Evolutionary conservation across 1,140 invertebrate genomes (phyloP), one percentile per base, ranked within the genome.

Genomic region (Teleopsis dalmanni): DNA sequence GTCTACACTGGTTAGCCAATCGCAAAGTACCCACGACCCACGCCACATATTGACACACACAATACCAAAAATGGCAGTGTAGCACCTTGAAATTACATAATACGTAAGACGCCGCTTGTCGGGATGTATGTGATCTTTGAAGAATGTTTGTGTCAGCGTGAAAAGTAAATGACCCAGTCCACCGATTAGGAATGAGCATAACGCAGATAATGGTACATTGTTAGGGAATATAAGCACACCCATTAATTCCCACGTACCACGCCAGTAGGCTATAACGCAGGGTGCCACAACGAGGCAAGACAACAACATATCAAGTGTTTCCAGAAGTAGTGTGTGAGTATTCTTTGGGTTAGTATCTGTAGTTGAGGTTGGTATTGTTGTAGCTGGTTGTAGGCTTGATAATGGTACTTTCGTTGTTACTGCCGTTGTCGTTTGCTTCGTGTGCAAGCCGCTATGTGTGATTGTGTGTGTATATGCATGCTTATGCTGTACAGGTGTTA

Each of bases 41-140:
- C 87, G 76, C 87, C 87, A 92, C 21, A 85, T 83, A 59, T 87
- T 89, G 7, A 91, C 87, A 60, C 87, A 89, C 27, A 81, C 81
- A 47, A 88, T 78, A 0, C 81, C 85, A 55, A 84, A 88, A 37
- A 84, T 62, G 42, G 76, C 76, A 3, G 88, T 90, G 59, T 89
- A 91, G 11, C 84, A 37, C 11, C 88, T 75, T 14, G 87, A 90
- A 10, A 78, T 70, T 21, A 82, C 57, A 54, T 87, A 87, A 60
- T 81, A 90, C 25, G 79, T 73, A 13, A 86, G 65, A 16, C 84
- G 68, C 35, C 81, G 78, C 22, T 76, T 77, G 48, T 86, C 81
- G 4, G 85, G 84, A 62, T 82, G 75, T 4, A 87, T 71, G 13
- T 73, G 53, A 7, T 76, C 73, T 55, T 75, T 74, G 41, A 88